A percentile compares a stretch with the other conserved stretches of the same genome.
Conservation (phyloP, 2,888 invertebrate species). For the Megaustenia siamemsis region DNA sequence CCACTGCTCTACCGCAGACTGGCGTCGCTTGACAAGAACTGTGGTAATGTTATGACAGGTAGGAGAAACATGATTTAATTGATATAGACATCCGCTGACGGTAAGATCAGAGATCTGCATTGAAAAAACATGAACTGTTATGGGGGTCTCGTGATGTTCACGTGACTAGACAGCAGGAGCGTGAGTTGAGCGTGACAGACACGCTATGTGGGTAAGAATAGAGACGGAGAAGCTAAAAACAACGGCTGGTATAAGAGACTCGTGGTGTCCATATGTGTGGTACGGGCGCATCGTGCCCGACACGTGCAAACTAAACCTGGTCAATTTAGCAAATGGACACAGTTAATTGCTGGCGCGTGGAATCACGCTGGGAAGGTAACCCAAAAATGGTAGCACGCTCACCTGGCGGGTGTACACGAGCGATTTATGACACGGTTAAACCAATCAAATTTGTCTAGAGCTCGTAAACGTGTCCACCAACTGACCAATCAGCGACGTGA, state of each 20-base stretch:
- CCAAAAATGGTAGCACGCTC: not conserved
- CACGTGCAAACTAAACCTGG: not conserved
- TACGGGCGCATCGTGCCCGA: not conserved
- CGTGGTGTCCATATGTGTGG: not conserved
- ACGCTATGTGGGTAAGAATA: not conserved
- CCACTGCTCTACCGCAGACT: no score
- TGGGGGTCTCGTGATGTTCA: not conserved
- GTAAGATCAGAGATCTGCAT: not conserved
- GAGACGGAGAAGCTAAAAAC: not conserved
- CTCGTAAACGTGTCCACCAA: no score
- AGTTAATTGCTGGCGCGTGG: not conserved
- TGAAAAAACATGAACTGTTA: not conserved
- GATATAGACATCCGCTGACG: not conserved
- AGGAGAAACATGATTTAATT: no score
- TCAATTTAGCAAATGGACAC: slow-evolving; percentile 35
- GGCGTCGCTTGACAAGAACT: not conserved
- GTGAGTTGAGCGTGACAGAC: no score
- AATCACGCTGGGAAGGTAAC: not conserved
- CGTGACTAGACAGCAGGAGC: no score
- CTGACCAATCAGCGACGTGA: not conserved
- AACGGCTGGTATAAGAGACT: not conserved
- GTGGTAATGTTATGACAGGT: no score
- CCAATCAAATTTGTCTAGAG: no score
- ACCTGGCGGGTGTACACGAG: not conserved
- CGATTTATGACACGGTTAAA: not conserved